Conservation (phyloP, 2,113 vertebrate species). For the Herpailurus yagouaroundi region DNA sequence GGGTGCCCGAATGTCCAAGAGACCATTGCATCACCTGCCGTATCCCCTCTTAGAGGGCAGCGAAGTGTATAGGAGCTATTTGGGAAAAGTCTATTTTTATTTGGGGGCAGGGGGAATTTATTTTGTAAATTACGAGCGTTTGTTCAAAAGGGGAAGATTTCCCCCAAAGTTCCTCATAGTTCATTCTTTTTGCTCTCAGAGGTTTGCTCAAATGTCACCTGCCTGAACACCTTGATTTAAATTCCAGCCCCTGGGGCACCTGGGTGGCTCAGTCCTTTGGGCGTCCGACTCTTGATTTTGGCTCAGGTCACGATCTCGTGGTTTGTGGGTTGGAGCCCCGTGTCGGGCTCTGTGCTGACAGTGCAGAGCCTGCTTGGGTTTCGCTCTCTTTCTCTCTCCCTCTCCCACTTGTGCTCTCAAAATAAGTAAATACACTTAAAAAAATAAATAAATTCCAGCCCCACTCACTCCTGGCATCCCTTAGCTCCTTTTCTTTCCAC, state of each 20-base stretch:
- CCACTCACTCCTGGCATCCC: not conserved
- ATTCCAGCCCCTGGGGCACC: no score
- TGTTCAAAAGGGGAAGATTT: not conserved
- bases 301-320: no score
- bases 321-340: no score
- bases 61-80: not conserved
- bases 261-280: no score
- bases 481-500: not conserved
- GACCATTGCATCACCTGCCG: fast-evolving
- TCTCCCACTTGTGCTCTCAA: no score
- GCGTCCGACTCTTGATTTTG: no score
- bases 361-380: no score
- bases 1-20: no score
- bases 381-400: no score
- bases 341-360: no score
- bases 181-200: not conserved
- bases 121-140: not conserved
- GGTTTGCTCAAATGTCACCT: not conserved
- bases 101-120: not conserved
- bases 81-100: not conserved
- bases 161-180: not conserved
- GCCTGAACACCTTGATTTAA: not conserved
- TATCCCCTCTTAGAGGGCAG: not conserved
- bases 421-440: no score
- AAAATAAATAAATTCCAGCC: not conserved